A percentile compares a stretch with the other conserved stretches of the same genome.
These are phyloP conservation scores for Sinocyclocheilus grahami DNA, from an alignment of 2,113 vertebrate species.

Conservation along the genomic window DNA sequence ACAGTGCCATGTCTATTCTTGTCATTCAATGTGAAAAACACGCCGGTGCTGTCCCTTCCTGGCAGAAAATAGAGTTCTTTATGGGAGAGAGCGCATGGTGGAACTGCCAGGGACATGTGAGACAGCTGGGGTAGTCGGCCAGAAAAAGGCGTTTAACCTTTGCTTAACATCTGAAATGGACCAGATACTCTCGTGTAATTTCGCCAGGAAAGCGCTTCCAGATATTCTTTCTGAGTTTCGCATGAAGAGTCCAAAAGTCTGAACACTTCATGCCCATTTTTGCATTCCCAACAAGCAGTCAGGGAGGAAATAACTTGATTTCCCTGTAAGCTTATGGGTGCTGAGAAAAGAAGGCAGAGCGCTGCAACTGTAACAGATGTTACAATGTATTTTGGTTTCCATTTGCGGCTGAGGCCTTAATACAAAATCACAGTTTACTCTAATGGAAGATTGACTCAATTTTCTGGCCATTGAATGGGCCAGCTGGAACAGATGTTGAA, in stretches of 20 bases:
- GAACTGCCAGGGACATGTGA: neutral
- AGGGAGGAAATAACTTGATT: slow-evolving; percentile 6
- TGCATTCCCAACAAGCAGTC: slow-evolving; percentile 28
- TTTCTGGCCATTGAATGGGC: slow-evolving; percentile 55
- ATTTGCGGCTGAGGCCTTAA: slow-evolving; percentile 50
- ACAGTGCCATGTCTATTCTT: neutral
- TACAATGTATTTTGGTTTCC: slow-evolving; percentile 64
- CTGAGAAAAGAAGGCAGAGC: slow-evolving; percentile 48
- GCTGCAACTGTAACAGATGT: slow-evolving; percentile 68
- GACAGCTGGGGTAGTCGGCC: neutral
- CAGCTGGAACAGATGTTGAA: slow-evolving; percentile 61
- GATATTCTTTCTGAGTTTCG: slow-evolving; percentile 4
- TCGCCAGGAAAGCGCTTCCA: neutral
- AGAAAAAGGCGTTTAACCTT: slow-evolving; percentile 24
- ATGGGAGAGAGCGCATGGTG: neutral
- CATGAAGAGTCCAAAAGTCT: slow-evolving; percentile 6
- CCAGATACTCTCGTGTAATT: slow-evolving; percentile 3
- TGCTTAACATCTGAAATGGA: slow-evolving; percentile 9
- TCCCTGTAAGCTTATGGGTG: slow-evolving; percentile 23
- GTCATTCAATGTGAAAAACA: neutral
- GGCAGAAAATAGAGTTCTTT: slow-evolving; percentile 15
- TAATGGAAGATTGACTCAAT: slow-evolving; percentile 57
- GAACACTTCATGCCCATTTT: neutral
- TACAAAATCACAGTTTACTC: slow-evolving; percentile 59
- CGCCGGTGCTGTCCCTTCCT: neutral